Conservation (phyloP, 2,888 invertebrate species). For the Biston stratarius region DNA sequence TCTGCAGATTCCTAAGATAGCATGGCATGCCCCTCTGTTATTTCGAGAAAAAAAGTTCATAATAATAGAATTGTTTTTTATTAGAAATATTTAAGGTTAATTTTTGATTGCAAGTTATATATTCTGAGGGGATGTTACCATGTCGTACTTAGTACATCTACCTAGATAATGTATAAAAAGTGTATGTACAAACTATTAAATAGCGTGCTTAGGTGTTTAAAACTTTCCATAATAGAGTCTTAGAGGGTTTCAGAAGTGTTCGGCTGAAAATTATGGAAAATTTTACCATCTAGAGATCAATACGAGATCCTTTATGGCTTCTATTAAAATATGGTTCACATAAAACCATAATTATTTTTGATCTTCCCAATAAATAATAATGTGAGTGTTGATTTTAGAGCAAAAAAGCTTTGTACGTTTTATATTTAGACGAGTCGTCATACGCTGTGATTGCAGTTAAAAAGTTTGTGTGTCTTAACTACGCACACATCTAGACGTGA, state of each 20-base stretch:
- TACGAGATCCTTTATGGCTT: slow-evolving; percentile 33
- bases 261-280: slow-evolving; percentile 23
- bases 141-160: slow-evolving; percentile 11
- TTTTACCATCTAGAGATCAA: slow-evolving; percentile 27
- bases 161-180: slow-evolving; percentile 57
- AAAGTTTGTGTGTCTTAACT: too few relatives aligned
- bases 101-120: not conserved
- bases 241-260: slow-evolving; percentile 8
- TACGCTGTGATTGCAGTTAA: too few relatives aligned
- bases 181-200: slow-evolving; percentile 63
- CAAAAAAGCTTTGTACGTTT: not conserved
- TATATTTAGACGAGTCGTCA: too few relatives aligned
- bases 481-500: too few relatives aligned
- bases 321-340: slow-evolving; percentile 9
- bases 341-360: slow-evolving; percentile 1
- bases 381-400: slow-evolving; percentile 21
- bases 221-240: slow-evolving; percentile 34
- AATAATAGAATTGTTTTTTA: not conserved
- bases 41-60: not conserved
- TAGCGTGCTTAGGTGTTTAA: slow-evolving; percentile 45
- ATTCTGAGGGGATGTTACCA: not conserved
- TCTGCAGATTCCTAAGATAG: slow-evolving; percentile 22
- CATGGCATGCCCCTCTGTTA: not conserved
- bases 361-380: not conserved
- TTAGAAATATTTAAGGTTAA: not conserved